A percentile compares a stretch with the other conserved stretches of the same genome.
phyloP scores from a whole-genome alignment of 2,888 invertebrate genomes.

The Pilophorus perplexus region DNA sequence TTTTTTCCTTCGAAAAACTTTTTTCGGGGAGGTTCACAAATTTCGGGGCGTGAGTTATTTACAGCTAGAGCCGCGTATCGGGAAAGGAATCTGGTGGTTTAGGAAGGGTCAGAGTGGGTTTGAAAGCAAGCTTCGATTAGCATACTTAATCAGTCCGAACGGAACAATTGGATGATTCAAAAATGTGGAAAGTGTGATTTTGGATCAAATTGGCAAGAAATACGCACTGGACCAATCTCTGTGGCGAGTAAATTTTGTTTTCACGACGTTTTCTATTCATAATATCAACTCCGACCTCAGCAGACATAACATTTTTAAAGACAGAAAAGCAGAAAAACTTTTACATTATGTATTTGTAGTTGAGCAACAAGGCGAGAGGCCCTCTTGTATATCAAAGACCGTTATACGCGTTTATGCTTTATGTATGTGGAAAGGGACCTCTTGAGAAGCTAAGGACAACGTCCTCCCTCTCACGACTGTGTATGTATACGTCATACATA shows the following conservation, averaged over 20 bases:
- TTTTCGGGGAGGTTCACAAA: constrained; percentile 8
- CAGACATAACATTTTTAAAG: background rate
- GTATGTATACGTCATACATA: constrained; percentile 34
- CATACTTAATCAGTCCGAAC: too few relatives aligned
- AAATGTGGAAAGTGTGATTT: too few relatives aligned
- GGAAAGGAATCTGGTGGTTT: too few relatives aligned
- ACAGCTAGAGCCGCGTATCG: constrained; percentile 3
- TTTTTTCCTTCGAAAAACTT: background rate
- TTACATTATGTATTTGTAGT: constrained; percentile 40
- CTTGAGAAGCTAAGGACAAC: constrained; percentile 12
- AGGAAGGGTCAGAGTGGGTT: too few relatives aligned
- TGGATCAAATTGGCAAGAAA: too few relatives aligned
- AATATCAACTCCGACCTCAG: too few relatives aligned
- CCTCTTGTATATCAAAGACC: constrained; percentile 29
- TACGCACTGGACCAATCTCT: too few relatives aligned
- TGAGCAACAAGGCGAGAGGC: constrained; percentile 9
- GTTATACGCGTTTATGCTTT: constrained; percentile 31
- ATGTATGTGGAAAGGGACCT: constrained; percentile 28
- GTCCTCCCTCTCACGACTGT: background rate
- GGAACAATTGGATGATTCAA: too few relatives aligned
- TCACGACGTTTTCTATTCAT: too few relatives aligned
- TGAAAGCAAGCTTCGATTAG: too few relatives aligned
- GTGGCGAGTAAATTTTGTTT: too few relatives aligned
- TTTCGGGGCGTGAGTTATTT: constrained; percentile 23
- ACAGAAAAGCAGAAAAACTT: background rate